Percentiles rank a stretch among this genome's conserved stretches.
phyloP scores from a whole-genome alignment of 30 jellyfish, hydroid and myxozoan species.

The Turritopsis dohrnii region DNA sequence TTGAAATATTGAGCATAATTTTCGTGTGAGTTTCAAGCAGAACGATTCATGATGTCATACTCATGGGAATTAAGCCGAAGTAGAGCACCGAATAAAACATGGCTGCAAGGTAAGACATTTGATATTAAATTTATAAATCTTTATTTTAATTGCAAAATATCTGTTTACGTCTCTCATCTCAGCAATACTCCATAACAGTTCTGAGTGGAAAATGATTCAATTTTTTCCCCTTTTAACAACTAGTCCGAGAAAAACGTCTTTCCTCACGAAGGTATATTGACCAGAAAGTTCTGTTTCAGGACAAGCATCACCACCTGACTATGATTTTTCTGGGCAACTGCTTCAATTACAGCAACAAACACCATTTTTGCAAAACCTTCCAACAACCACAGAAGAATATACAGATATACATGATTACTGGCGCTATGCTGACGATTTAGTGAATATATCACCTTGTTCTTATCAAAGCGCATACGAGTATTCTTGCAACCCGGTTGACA shows the following conservation, averaged over 20 bases:
- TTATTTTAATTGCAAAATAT: too few species aligned
- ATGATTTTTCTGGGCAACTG: background rate
- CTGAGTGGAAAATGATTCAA: too few species aligned
- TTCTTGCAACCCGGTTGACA: background rate
- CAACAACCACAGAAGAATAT: background rate
- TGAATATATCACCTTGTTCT: background rate
- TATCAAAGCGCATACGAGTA: constrained; percentile 4
- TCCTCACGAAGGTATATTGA: too few species aligned
- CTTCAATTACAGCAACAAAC: background rate
- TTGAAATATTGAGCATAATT: background rate
- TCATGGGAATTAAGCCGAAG: background rate
- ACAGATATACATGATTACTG: background rate
- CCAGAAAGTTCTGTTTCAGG: background rate
- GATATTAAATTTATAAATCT: background rate
- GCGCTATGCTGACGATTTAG: background rate
- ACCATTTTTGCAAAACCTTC: background rate
- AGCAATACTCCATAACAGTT: too few species aligned
- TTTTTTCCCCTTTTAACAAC: too few species aligned
- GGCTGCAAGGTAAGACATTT: constrained; percentile 9
- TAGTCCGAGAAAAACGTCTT: too few species aligned
- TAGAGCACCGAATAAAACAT: constrained; percentile 4
- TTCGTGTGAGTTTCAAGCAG: background rate
- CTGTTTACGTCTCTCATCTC: too few species aligned
- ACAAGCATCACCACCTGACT: background rate
- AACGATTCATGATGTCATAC: background rate